Conservation (phyloP, 92 coral and sea anemone species). For the Porites rus region DNA sequence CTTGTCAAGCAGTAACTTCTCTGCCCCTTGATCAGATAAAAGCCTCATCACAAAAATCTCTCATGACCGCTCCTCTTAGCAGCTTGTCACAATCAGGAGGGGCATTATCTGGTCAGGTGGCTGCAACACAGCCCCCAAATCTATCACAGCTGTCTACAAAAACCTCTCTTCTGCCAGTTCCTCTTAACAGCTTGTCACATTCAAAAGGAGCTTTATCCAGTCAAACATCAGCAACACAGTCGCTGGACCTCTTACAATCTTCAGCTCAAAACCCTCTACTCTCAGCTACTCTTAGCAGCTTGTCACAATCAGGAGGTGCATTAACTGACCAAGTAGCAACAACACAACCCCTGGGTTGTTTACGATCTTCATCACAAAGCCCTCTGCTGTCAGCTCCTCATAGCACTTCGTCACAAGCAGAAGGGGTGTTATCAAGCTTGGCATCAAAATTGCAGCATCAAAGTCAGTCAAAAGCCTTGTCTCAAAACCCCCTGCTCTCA, state of each 20-base stretch:
- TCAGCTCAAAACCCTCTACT: conserved; percentile 16
- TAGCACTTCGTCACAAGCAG: neutral
- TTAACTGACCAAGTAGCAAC: neutral
- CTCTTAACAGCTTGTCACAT: conserved; percentile 21
- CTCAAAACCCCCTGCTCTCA: conserved; percentile 6
- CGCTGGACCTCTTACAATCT: neutral
- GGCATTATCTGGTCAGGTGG: neutral
- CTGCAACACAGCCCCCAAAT: neutral
- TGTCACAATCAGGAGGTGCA: conserved; percentile 3
- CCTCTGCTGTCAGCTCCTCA: neutral
- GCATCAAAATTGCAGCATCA: neutral
- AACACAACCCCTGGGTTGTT: neutral
- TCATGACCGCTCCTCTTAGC: conserved; percentile 19
- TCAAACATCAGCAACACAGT: neutral
- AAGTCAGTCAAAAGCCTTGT: neutral
- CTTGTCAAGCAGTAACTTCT: neutral
- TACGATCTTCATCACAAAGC: neutral
- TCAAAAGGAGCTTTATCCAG: neutral
- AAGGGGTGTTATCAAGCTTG: neutral
- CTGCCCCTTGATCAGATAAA: neutral
- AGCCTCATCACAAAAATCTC: neutral
- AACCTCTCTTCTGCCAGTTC: conserved; percentile 16
- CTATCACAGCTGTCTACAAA: neutral
- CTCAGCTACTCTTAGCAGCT: conserved; percentile 28
- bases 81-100: neutral